Percentiles rank a stretch among this genome's conserved stretches.
These are phyloP conservation scores for Lepus timidus DNA, from an alignment of 2,113 vertebrate species.

Conservation along the genomic window DNA sequence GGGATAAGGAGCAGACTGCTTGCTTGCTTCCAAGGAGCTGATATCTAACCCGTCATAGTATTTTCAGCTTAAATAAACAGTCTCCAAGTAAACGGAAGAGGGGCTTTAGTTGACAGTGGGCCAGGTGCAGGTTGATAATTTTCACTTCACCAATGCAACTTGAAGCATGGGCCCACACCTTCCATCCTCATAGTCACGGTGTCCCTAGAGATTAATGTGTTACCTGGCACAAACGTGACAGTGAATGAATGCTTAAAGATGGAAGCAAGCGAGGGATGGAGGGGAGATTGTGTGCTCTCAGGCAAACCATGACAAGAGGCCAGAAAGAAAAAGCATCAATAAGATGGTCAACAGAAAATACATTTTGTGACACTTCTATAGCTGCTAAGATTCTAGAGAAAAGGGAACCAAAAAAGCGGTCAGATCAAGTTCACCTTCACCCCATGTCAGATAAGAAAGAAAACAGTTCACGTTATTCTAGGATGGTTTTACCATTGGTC, in stretches of 20 bases:
- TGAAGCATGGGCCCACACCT: background rate
- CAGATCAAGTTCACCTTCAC: background rate
- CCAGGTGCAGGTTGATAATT: background rate
- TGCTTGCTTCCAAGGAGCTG: background rate
- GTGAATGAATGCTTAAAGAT: background rate
- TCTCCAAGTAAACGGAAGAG: background rate
- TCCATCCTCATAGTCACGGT: background rate
- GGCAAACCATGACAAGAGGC: background rate
- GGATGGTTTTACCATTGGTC: background rate
- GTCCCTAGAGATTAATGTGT: background rate
- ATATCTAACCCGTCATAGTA: background rate
- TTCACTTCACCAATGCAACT: background rate
- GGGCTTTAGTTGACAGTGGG: background rate
- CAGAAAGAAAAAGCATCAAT: background rate
- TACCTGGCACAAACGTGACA: background rate
- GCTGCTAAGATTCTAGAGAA: background rate
- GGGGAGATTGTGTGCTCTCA: background rate
- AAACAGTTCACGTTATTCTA: background rate
- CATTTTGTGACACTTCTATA: background rate
- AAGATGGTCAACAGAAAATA: background rate
- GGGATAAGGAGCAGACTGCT: background rate
- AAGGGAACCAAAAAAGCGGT: background rate
- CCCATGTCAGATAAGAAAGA: constrained; percentile 14
- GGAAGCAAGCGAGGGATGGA: background rate
- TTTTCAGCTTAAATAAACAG: background rate